Conservation (phyloP, 2,888 invertebrate genomes). For the Eristalis arbustorum region DNA sequence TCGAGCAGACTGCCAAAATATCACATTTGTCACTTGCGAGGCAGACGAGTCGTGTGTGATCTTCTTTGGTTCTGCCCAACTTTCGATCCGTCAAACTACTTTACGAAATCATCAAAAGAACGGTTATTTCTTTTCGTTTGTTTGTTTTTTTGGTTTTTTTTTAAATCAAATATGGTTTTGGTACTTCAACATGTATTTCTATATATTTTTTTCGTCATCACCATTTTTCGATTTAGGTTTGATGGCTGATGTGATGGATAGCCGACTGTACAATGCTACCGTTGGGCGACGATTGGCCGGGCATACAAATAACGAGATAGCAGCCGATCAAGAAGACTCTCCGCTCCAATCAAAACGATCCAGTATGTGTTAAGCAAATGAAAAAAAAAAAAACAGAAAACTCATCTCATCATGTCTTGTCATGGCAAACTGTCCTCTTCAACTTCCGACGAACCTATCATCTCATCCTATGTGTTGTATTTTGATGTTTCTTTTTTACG, state of each 20-base stretch:
- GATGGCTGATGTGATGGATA: conserved; percentile 77
- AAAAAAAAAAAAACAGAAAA: conserved; percentile 17
- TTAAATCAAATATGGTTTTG: conserved; percentile 40
- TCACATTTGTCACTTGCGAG: too few species aligned
- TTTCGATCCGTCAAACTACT: not conserved
- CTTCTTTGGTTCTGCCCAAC: too few species aligned
- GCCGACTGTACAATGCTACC: conserved; percentile 72
- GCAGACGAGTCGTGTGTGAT: too few species aligned
- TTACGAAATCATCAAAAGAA: not conserved
- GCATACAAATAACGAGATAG: conserved; percentile 71
- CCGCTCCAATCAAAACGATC: conserved; percentile 91
- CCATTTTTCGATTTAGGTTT: conserved; percentile 72
- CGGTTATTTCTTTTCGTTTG: not conserved
- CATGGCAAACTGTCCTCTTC: conserved; percentile 45
- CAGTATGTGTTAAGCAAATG: conserved; percentile 84
- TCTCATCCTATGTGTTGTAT: conserved; percentile 15
- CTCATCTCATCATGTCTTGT: conserved; percentile 61
- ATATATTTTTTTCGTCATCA: conserved; percentile 54
- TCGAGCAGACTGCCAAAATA: too few species aligned
- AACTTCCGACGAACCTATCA: conserved; percentile 41
- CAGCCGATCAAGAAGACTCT: conserved; percentile 85
- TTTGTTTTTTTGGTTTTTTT: conserved; percentile 11
- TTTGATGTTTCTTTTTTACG: not conserved
- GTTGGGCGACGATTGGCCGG: conserved; percentile 81
- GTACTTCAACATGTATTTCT: conserved; percentile 41